Percentiles rank a stretch among this genome's conserved stretches.
Conservation (phyloP, 2,888 invertebrate species). For the Phragmatobia fuliginosa region DNA sequence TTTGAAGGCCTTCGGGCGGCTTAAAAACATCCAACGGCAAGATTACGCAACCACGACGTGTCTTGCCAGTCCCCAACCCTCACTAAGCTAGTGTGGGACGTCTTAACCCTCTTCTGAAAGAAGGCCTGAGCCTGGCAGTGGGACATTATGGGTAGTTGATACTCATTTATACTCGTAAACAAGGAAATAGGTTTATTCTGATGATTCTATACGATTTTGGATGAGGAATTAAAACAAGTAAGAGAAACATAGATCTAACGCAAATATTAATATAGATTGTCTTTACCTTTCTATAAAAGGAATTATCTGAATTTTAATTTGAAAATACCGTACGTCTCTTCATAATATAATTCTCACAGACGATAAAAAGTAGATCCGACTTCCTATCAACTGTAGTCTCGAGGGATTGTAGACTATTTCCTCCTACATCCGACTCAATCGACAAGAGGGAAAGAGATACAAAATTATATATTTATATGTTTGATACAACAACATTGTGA, state of each 20-base stretch:
- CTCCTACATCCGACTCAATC: slow-evolving; percentile 9
- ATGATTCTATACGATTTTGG: too few relatives aligned
- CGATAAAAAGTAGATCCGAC: slow-evolving; percentile 40
- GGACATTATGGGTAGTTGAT: too few relatives aligned
- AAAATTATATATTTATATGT: slow-evolving; percentile 36
- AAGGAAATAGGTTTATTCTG: too few relatives aligned
- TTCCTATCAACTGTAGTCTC: slow-evolving; percentile 42
- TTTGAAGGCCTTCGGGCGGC: too few relatives aligned
- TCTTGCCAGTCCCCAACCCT: too few relatives aligned
- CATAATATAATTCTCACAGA: slow-evolving; percentile 21
- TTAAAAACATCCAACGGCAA: too few relatives aligned
- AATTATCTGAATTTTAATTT: slow-evolving; percentile 21
- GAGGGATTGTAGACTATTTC: slow-evolving; percentile 36
- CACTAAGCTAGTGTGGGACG: too few relatives aligned
- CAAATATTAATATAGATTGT: background rate
- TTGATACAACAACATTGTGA: slow-evolving; percentile 25
- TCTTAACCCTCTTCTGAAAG: too few relatives aligned
- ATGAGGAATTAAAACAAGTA: too few relatives aligned
- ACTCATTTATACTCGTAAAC: too few relatives aligned
- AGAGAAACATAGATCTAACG: background rate
- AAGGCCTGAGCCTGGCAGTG: too few relatives aligned
- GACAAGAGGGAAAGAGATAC: slow-evolving; percentile 31
- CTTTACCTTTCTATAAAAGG: background rate
- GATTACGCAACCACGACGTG: too few relatives aligned
- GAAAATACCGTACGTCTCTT: slow-evolving; percentile 21